Percentiles rank a stretch among this genome's conserved stretches.
These are phyloP conservation scores for Clusia tigrina DNA, from an alignment of 2,888 invertebrate species.

Conservation along the genomic window DNA sequence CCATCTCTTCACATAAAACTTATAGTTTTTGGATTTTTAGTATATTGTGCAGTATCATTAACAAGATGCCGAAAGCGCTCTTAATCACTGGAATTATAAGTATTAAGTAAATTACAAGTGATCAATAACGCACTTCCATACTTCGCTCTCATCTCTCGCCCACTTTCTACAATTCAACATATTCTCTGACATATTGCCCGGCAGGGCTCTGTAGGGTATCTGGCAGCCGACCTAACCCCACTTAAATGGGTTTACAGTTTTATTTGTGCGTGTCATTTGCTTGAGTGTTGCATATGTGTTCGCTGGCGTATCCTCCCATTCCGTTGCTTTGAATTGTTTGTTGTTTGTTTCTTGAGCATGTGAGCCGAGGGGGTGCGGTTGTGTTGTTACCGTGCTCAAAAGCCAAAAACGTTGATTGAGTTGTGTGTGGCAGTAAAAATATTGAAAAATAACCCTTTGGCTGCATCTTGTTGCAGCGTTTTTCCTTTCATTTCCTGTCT, in stretches of 20 bases:
- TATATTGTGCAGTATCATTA: no score
- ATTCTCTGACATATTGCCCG: no score
- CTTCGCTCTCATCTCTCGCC: no score
- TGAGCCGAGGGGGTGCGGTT: slow-evolving; percentile 34
- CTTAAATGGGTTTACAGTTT: slow-evolving; percentile 5
- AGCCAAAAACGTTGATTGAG: slow-evolving; percentile 42
- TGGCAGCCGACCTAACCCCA: not conserved
- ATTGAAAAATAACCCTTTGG: slow-evolving; percentile 24
- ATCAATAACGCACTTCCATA: no score
- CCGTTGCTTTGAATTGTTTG: not conserved
- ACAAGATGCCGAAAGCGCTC: no score
- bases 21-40: no score
- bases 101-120: no score
- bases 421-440: slow-evolving; percentile 31
- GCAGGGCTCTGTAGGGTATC: no score
- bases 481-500: not conserved
- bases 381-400: slow-evolving; percentile 33
- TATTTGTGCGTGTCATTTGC: not conserved
- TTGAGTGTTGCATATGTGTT: slow-evolving; percentile 21
- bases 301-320: not conserved
- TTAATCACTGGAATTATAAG: no score
- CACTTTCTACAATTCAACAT: no score
- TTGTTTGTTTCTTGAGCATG: slow-evolving; percentile 14
- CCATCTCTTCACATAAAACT: no score
- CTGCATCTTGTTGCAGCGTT: no score